Base-by-base conservation (phyloP, 2,113 vertebrate species). In the Paralichthys olivaceus region DNA sequence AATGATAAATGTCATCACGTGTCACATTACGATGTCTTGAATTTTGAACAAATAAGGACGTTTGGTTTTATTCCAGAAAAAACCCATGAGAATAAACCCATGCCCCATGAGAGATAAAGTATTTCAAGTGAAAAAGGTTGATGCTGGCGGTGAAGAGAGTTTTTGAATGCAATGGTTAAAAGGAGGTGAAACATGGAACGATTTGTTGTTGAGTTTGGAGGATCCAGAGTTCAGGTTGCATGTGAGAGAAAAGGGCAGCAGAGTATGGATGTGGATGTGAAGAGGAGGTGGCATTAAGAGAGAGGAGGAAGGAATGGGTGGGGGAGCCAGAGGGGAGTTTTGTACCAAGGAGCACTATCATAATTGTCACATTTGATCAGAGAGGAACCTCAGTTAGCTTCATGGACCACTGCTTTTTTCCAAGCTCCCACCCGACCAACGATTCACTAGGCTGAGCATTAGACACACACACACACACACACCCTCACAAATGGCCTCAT, bases 291-390 rank as follows among this genome's bases (percentile, higher is more conserved):
- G 82, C 77, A 84, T 80, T 51, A 40, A 49, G 60, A 69, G 57
- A 80, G 63, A 73, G 55, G 58, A 66, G 70, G 60, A 60, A 73
- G 58, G 63, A 68, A 65, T 61, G 72, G 55, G 67, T 62, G 71
- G 72, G 64, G 37, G 43, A 84, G 84, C 70, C 81, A 71, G 80
- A 69, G 73, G 89, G 66, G 79, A 87, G 87, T 87, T 86, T 81
- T 83, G 82, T 83, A 84, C 81, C 77, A 79, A 72, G 81, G 58
- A 88, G 84, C 86, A 84, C 83, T 73, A 91, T 91, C 90, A 91
- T 93, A 88, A 94, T 92, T 92, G 91, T 93, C 90, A 87, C 89
- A 89, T 94, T 93, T 93, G 90, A 93, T 93, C 87, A 92, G 82
- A 70, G 84, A 91, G 79, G 79, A 84, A 79, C 75, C 80, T 59